Evolutionary conservation across 2,888 invertebrate genomes (phyloP), one percentile per base, ranked within the genome.

Genomic region (Villa cingulata): DNA sequence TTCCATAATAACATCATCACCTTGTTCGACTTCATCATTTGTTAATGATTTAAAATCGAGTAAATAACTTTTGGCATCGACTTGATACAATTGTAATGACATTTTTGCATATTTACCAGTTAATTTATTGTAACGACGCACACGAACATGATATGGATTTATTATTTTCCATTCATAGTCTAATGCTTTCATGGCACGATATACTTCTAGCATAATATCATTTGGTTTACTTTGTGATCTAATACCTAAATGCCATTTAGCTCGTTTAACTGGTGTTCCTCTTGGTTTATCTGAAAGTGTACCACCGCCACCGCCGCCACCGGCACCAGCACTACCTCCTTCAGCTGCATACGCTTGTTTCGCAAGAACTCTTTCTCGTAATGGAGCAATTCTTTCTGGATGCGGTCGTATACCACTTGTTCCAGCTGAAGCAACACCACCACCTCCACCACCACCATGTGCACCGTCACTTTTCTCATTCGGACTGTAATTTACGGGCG

Each of bases 181-280:
- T 10, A 99, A 75, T 2, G 90, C 86, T 69, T 96, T 96, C 98
- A 99, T 98, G 1, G 98, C 98, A 54, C 96, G 79, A 70, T 94
- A 98, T 1, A 99, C 98, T 71, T 99, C 98, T 68, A 94, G 85
- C 98, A 99, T 99, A 46, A 99, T 99, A 68, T 99, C 98, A 64
- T 92, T 91, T 0, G 98, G 98, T 66, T 95, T 94, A 65, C 96
- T 96, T 67, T 99, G 98, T 6, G 97, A 98, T 47, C 98, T 76
- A 59, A 99, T 99, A 48, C 95, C 97, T 57, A 98, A 73, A 74
- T 98, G 97, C 97, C 97, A 98, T 63, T 97, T 97, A 9, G 97
- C 96, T 53, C 94, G 76, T 69, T 95, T 96, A 7, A 90, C 84
- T 43, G 86, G 86, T 27, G 84, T 83, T 38, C 82, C 81, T 18